Percentiles rank a stretch among this genome's conserved stretches.
Conservation (phyloP, 2,797 vertebrate species). For the Sebastes alutus region DNA sequence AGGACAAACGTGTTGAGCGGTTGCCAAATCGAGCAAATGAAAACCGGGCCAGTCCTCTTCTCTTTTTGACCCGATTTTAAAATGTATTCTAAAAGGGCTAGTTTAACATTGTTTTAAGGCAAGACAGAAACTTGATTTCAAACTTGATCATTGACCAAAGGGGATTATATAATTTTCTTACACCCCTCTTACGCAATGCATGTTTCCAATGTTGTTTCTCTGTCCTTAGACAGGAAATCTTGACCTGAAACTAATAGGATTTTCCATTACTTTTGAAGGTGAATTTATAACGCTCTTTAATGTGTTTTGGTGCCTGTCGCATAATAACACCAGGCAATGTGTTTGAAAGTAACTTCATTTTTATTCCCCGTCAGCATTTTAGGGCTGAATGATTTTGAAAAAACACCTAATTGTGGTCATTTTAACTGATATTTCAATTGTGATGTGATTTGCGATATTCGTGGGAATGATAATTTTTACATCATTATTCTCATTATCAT, state of each 20-base stretch:
- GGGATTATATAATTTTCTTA: neutral
- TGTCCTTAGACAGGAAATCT: neutral
- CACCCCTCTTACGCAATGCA: neutral
- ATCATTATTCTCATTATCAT: too few species aligned
- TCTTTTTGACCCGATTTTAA: slow-evolving; percentile 18
- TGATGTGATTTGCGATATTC: too few species aligned
- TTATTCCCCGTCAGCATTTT: too few species aligned
- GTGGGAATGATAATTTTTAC: too few species aligned
- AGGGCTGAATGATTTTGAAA: too few species aligned
- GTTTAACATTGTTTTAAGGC: neutral
- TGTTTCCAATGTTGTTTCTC: neutral
- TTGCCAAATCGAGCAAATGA: slow-evolving; percentile 27
- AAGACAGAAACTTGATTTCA: neutral
- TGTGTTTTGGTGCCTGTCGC: neutral
- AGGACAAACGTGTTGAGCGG: slow-evolving; percentile 25
- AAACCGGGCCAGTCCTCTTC: slow-evolving; percentile 23
- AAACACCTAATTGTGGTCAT: too few species aligned
- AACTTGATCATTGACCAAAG: neutral
- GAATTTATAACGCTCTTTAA: neutral
- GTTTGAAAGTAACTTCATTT: neutral
- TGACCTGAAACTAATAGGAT: neutral
- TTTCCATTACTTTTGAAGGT: neutral
- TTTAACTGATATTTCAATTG: too few species aligned
- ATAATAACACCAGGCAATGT: neutral
- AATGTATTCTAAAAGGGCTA: neutral